These are phyloP conservation scores for Tachina fera DNA, from an alignment of 2,888 invertebrate genomes.

Conservation along the genomic window DNA sequence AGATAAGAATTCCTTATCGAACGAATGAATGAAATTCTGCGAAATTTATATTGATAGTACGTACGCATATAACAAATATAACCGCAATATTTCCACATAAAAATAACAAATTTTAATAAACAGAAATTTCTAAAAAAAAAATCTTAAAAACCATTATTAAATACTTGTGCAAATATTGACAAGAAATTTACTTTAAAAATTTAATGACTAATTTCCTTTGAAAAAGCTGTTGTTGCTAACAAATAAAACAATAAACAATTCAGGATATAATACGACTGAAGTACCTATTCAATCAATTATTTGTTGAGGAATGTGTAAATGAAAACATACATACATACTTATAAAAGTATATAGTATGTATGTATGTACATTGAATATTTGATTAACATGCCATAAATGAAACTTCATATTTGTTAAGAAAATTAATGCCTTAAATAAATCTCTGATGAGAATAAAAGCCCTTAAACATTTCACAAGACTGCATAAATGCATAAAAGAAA, in stretches of 20 bases:
- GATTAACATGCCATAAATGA: neutral
- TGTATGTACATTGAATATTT: neutral
- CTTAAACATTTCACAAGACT: neutral
- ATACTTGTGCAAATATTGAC: neutral
- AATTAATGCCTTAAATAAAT: neutral
- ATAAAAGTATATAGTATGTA: neutral
- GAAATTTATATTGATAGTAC: too few relatives aligned
- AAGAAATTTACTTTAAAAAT: constrained; percentile 31
- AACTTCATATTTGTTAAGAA: neutral
- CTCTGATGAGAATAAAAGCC: neutral
- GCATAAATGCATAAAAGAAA: too few relatives aligned
- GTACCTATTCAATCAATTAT: neutral
- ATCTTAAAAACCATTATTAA: neutral
- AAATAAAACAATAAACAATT: neutral
- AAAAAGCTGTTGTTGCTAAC: constrained; percentile 11
- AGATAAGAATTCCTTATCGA: neutral
- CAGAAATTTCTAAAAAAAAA: too few relatives aligned
- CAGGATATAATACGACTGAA: neutral
- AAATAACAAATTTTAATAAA: too few relatives aligned
- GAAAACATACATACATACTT: too few relatives aligned
- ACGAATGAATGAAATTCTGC: too few relatives aligned
- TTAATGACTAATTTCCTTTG: constrained; percentile 57
- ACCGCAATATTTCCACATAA: too few relatives aligned
- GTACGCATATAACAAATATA: too few relatives aligned
- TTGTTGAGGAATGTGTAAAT: neutral